phyloP scores from a whole-genome alignment of 2,888 invertebrate genomes.

The Sesamia inferens region DNA sequence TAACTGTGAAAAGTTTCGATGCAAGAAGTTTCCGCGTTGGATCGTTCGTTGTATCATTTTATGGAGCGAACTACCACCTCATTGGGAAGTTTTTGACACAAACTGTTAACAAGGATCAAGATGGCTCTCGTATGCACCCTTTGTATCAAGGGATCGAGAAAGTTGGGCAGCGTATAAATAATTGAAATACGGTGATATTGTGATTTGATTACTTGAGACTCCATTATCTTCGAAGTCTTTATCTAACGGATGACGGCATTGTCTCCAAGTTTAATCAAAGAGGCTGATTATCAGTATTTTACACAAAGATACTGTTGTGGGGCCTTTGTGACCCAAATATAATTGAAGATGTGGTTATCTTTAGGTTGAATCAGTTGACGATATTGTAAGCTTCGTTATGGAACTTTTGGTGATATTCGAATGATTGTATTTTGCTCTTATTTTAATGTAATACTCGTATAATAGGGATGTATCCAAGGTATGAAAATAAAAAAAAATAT shows the following conservation, averaged over 20 bases:
- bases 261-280: conserved; percentile 33
- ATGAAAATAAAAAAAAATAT: too few species aligned
- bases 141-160: conserved; percentile 26
- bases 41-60: conserved; percentile 52
- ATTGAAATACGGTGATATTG: conserved; percentile 31
- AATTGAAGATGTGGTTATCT: conserved; percentile 35
- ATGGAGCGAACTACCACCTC: conserved; percentile 40
- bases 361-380: conserved; percentile 28
- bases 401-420: conserved; percentile 20
- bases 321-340: conserved; percentile 5
- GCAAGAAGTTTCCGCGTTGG: conserved; percentile 43
- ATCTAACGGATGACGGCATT: conserved; percentile 7
- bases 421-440: neutral
- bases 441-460: too few species aligned
- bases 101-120: conserved; percentile 55
- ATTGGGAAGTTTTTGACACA: conserved; percentile 52
- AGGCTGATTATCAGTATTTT: conserved; percentile 30
- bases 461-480: too few species aligned
- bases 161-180: conserved; percentile 46
- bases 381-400: conserved; percentile 16
- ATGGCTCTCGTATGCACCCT: conserved; percentile 36
- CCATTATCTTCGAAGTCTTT: conserved; percentile 20
- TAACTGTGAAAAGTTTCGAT: conserved; percentile 46
- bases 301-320: conserved; percentile 40
- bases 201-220: conserved; percentile 44